Percentiles rank a stretch among this genome's conserved stretches.
These are phyloP conservation scores for Paramisgurnus dabryanus DNA, from an alignment of 2,113 vertebrate species.

Conservation along the genomic window DNA sequence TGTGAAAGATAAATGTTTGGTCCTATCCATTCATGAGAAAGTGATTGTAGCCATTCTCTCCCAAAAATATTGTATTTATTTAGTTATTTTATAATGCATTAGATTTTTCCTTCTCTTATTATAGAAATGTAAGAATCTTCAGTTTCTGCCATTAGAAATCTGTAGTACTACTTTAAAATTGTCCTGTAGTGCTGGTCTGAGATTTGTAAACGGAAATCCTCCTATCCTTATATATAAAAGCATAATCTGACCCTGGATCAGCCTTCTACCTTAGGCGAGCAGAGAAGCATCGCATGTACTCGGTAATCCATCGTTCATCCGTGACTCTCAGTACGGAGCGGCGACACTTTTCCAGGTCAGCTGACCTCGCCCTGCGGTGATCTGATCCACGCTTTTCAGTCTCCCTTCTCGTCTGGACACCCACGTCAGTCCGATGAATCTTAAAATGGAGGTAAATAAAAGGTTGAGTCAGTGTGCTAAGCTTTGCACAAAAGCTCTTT, in stretches of 20 bases:
- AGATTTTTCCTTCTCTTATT: not conserved
- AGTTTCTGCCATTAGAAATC: no score
- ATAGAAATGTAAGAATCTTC: no score
- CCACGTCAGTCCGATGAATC: slow-evolving; percentile 81
- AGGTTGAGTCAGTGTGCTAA: not conserved
- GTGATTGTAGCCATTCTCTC: slow-evolving; percentile 15
- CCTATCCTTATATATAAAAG: not conserved
- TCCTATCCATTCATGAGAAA: slow-evolving; percentile 19
- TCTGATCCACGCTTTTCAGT: slow-evolving; percentile 75
- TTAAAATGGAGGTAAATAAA: slow-evolving; percentile 48
- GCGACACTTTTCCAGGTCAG: slow-evolving; percentile 77
- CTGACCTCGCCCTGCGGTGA: slow-evolving; percentile 77
- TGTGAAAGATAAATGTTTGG: slow-evolving; percentile 5
- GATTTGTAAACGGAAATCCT: slow-evolving; percentile 3
- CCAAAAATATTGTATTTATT: not conserved
- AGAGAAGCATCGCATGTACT: slow-evolving; percentile 97
- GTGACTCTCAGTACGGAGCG: slow-evolving; percentile 65
- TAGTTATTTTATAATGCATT: not conserved
- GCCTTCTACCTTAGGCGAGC: slow-evolving; percentile 73
- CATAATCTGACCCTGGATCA: not conserved
- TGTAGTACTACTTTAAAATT: not conserved
- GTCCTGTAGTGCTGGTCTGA: slow-evolving; percentile 43
- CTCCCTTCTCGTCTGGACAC: slow-evolving; percentile 81
- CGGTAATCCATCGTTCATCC: slow-evolving; percentile 90
- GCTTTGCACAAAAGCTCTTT: no score